A percentile compares a stretch with the other conserved stretches of the same genome.
Conservation (phyloP, 2,797 vertebrate genomes). For the Mormyrus hasselquistii region DNA sequence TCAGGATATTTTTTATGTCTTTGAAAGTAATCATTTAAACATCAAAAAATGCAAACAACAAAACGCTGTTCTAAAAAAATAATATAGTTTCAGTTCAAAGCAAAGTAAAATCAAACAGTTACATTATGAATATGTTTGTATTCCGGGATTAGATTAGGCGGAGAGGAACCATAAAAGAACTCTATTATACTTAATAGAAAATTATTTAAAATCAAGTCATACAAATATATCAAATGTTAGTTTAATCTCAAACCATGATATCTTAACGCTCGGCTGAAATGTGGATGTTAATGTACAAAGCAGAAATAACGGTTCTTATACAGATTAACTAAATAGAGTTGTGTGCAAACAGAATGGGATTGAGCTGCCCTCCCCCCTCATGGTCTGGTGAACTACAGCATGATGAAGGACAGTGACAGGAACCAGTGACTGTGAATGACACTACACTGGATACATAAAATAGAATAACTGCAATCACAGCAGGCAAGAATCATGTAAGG, state of each 20-base stretch:
- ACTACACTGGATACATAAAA: neutral
- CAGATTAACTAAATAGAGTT: neutral
- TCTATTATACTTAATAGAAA: neutral
- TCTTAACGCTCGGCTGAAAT: neutral
- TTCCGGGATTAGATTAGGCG: neutral
- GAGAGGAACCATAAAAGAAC: neutral
- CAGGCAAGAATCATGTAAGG: neutral
- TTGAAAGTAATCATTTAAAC: neutral
- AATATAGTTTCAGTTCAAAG: slow-evolving; percentile 8
- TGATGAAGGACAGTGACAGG: neutral
- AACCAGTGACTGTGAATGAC: neutral
- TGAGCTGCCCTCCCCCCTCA: too few relatives aligned
- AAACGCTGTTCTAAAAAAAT: neutral
- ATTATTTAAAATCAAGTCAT: neutral
- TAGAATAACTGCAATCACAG: neutral
- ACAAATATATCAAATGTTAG: neutral
- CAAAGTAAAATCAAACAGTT: slow-evolving; percentile 9
- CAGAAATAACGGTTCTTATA: neutral
- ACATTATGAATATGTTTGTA: neutral
- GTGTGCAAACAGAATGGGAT: neutral
- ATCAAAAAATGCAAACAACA: neutral
- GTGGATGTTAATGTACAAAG: neutral
- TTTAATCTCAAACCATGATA: neutral
- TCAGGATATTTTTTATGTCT: neutral
- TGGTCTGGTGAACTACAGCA: neutral